phyloP scores from a whole-genome alignment of 2,888 invertebrate genomes.

The Brenthis daphne region DNA sequence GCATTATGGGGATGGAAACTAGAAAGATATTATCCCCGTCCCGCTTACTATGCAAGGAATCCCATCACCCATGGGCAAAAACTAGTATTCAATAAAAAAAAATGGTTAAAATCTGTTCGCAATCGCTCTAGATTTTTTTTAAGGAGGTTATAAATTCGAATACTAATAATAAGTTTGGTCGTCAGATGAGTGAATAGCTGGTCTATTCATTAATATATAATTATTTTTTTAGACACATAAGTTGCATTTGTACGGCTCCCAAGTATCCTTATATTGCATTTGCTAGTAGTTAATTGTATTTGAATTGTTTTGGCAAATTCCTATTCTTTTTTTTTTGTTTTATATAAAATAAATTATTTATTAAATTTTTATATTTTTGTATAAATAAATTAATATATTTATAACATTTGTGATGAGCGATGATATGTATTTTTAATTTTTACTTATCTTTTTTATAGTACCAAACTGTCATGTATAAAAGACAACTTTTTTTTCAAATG shows the following conservation, averaged over 20 bases:
- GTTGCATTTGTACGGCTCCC: neutral
- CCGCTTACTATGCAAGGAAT: too few species aligned
- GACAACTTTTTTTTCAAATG: neutral
- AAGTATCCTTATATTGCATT: conserved; percentile 11
- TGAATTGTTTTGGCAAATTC: neutral
- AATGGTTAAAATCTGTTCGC: too few species aligned
- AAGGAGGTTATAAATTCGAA: neutral
- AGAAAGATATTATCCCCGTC: too few species aligned
- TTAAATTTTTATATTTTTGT: neutral
- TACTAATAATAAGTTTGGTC: neutral
- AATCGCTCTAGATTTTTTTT: too few species aligned
- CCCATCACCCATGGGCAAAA: too few species aligned
- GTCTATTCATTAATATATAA: too few species aligned
- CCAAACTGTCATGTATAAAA: neutral
- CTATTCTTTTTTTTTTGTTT: neutral
- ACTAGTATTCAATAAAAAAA: too few species aligned
- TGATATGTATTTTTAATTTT: conserved; percentile 6
- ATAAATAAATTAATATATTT: neutral
- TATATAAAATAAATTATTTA: neutral
- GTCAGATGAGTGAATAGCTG: too few species aligned
- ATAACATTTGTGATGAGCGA: neutral
- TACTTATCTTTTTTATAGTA: neutral
- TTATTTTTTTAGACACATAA: too few species aligned
- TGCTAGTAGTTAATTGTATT: conserved; percentile 3
- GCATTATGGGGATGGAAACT: too few species aligned